Evolutionary conservation across 2,888 invertebrate species (phyloP).

Genomic region (Morpho deidamia): DNA sequence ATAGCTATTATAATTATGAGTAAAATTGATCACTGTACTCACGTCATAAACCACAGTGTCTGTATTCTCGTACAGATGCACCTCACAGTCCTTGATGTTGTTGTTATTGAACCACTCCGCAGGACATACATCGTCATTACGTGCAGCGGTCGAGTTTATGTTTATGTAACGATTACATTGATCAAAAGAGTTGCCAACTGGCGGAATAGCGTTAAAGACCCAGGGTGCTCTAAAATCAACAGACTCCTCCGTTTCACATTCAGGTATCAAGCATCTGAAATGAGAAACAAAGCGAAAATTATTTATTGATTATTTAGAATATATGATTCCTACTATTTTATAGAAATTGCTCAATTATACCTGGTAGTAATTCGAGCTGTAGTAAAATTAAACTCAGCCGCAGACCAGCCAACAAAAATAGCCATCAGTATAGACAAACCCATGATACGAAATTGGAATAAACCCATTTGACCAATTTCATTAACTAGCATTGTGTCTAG

Average conservation of each 20-base stretch:
- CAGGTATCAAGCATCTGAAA: conserved; percentile 46
- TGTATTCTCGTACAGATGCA: conserved; percentile 47
- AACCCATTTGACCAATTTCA: conserved; percentile 60
- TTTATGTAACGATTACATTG: conserved; percentile 61
- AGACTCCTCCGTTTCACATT: conserved; percentile 39
- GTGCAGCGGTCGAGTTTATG: conserved; percentile 1
- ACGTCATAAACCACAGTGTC: conserved; percentile 58
- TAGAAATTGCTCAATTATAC: conserved; percentile 28
- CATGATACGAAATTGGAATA: conserved; percentile 46
- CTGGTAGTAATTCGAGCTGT: conserved; percentile 55
- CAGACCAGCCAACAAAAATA: conserved; percentile 47
- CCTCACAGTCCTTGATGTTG: conserved; percentile 35
- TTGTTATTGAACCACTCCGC: conserved; percentile 41
- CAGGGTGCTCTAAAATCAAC: conserved; percentile 55
- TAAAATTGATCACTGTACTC: conserved; percentile 27
- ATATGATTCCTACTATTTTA: no score
- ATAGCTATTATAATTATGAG: no score
- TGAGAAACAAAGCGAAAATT: no score
- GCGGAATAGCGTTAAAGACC: conserved; percentile 65
- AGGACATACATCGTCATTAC: conserved; percentile 36
- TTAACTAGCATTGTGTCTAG: conserved; percentile 52
- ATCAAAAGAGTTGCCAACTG: conserved; percentile 41
- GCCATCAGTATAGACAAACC: conserved; percentile 37
- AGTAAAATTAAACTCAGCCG: conserved; percentile 56
- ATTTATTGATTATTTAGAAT: no score